A percentile compares a stretch with the other conserved stretches of the same genome.
phyloP scores from a whole-genome alignment of 1,140 invertebrate species.

The Pseudachorutes palmiensis region DNA sequence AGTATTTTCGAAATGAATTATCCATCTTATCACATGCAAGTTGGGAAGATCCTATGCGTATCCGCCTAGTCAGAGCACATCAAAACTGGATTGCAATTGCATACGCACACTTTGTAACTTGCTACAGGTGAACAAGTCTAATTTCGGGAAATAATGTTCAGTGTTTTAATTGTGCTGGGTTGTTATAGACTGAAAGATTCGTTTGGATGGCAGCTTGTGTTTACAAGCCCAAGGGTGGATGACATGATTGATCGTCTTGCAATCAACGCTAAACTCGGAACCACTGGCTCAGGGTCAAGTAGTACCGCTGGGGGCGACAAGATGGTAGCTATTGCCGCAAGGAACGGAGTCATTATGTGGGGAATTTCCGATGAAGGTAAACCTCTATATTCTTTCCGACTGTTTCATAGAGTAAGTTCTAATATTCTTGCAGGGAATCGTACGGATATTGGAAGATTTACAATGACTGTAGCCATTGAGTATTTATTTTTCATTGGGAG shows the following conservation, averaged over 20 bases:
- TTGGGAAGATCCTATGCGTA: slow-evolving; percentile 75
- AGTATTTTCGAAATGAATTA: slow-evolving; percentile 61
- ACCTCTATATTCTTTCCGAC: no score
- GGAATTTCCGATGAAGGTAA: slow-evolving; percentile 72
- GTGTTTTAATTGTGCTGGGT: no score
- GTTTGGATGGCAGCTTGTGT: slow-evolving; percentile 88
- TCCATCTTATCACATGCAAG: slow-evolving; percentile 56
- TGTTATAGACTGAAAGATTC: slow-evolving; percentile 93
- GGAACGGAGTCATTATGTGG: slow-evolving; percentile 78
- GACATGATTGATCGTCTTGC: slow-evolving; percentile 82
- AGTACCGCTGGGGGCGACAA: slow-evolving; percentile 52
- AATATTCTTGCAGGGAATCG: neutral
- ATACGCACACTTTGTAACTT: slow-evolving; percentile 89
- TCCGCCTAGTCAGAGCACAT: slow-evolving; percentile 91
- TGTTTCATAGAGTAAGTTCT: no score
- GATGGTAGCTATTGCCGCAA: slow-evolving; percentile 83
- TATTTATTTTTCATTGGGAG: slow-evolving; percentile 95
- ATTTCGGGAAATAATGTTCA: no score
- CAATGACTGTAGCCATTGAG: slow-evolving; percentile 83
- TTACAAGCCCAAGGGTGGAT: slow-evolving; percentile 86
- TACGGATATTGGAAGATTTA: slow-evolving; percentile 59
- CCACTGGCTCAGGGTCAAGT: slow-evolving; percentile 33
- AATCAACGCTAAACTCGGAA: slow-evolving; percentile 79
- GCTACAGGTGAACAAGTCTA: slow-evolving; percentile 67
- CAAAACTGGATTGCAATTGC: slow-evolving; percentile 96